A percentile compares a stretch with the other conserved stretches of the same genome.
phyloP scores from a whole-genome alignment of 2,888 invertebrate genomes.

The Xanthia icteritia region DNA sequence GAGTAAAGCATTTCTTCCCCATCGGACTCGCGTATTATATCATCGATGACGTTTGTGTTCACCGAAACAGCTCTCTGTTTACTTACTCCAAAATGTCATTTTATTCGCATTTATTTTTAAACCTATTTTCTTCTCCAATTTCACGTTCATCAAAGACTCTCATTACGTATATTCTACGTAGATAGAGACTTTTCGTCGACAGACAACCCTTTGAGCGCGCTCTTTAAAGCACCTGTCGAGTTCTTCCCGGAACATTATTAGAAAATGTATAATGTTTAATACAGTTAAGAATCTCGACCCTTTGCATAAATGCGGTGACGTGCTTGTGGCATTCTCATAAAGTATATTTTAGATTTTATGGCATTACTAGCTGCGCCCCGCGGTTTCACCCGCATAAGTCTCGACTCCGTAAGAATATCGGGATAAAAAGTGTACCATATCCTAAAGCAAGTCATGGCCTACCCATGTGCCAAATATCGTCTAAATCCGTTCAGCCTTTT shows the following conservation, averaged over 20 bases:
- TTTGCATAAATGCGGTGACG: slow-evolving; percentile 22
- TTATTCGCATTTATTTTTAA: slow-evolving; percentile 11
- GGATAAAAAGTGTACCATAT: too few relatives aligned
- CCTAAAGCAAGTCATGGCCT: too few relatives aligned
- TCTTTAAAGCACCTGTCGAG: slow-evolving; percentile 37
- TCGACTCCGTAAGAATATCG: too few relatives aligned
- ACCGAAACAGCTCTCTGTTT: background rate
- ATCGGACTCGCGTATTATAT: background rate
- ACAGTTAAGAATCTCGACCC: slow-evolving; percentile 34
- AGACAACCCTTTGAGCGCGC: slow-evolving; percentile 42
- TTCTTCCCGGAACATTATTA: slow-evolving; percentile 30
- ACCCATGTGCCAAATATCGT: background rate
- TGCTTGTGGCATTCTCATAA: slow-evolving; percentile 9
- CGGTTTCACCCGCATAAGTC: too few relatives aligned
- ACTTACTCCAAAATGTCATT: background rate
- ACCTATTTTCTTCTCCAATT: background rate
- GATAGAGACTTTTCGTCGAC: background rate
- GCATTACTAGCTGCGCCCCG: background rate
- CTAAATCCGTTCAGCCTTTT: too few relatives aligned
- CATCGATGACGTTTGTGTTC: background rate
- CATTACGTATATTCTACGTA: background rate
- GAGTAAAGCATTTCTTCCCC: background rate
- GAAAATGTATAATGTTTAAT: slow-evolving; percentile 46
- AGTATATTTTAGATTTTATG: slow-evolving; percentile 2
- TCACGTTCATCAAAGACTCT: slow-evolving; percentile 9